Base-by-base conservation (phyloP, 2,888 invertebrate species). In the Cynaeus angustus region DNA sequence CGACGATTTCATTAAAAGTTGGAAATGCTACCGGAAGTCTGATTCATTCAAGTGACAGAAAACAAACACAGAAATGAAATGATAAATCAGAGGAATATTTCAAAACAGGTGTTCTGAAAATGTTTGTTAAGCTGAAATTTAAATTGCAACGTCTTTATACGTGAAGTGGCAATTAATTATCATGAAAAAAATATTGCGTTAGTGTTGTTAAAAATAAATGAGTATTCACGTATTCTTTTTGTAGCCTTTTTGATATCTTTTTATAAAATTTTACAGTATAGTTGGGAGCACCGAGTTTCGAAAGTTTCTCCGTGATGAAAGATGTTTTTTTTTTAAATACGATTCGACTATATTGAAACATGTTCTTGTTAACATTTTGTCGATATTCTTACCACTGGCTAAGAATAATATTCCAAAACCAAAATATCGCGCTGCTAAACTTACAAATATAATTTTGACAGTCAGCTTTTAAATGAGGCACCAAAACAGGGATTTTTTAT, bases 21-120 rank as follows among this genome's bases (percentile, higher is more conserved):
- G 45, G 5, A 16, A 16, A 48, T 9, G 7, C 16, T n/a, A 16
- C 48, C 28, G 28, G 50, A 50, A 50, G 30, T 28, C n/a, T 28
- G 50, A 50, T 50, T 50, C 10, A 50, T 50, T 10, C 14, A 1
- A 7, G n/a, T 46, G 6, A 8, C 46, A 46, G 5, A 12, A 12
- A 16, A 16, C 10, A 26, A 13, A 58, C 43, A 41, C n/a, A 43
- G 26, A 12, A 43, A 12, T 14, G 58, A 58, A 58, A 55, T 43
- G 28, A 58, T 58, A 58, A 59, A 59, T 59, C 28, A 59, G 45
- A 59, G 10, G 56, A 58, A 43, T 43, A 43, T 58, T 58, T 58
- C 59, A 45, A 59, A 59, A 59, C 59, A 59, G 59, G 46, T 59
- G 58, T 58, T 58, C 41, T 41, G 13, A 41, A 58, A 58, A 58